phyloP scores from a whole-genome alignment of 2,113 vertebrate genomes.

The Chrysemys picta region DNA sequence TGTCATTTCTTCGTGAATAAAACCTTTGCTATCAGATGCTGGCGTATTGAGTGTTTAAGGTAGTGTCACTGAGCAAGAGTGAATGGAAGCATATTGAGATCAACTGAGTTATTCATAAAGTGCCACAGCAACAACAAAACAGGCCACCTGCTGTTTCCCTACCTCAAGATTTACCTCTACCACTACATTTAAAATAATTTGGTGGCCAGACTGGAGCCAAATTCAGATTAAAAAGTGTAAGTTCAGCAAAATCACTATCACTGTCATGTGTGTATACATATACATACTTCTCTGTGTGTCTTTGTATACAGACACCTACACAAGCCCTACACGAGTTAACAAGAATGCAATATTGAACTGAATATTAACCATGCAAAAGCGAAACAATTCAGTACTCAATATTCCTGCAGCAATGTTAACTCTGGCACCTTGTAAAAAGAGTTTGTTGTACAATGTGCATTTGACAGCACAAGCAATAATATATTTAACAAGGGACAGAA shows the following conservation, averaged over 20 bases:
- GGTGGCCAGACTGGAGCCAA: conserved; percentile 5
- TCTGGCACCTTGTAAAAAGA: neutral
- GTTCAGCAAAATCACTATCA: conserved; percentile 4
- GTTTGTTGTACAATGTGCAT: neutral
- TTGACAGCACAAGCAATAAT: neutral
- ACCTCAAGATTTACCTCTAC: conserved; percentile 47
- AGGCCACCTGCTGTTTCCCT: conserved; percentile 67
- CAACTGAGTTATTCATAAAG: conserved; percentile 70
- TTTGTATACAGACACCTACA: neutral
- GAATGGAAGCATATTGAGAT: conserved; percentile 67
- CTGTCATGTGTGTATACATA: neutral
- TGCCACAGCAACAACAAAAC: conserved; percentile 49
- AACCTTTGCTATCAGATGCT: conserved; percentile 46
- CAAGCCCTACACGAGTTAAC: neutral
- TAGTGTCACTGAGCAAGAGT: conserved; percentile 50
- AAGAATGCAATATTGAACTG: neutral
- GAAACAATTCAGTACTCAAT: neutral
- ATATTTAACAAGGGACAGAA: neutral
- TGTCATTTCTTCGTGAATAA: conserved; percentile 56
- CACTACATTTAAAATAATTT: conserved; percentile 67
- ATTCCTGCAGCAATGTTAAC: neutral
- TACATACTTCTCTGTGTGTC: rapidly evolving
- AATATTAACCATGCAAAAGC: neutral
- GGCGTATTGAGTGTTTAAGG: conserved; percentile 50
- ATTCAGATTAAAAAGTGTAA: conserved; percentile 28